Evolutionary conservation across 2,888 invertebrate species (phyloP).

Genomic region (Malthinus flaveolus): DNA sequence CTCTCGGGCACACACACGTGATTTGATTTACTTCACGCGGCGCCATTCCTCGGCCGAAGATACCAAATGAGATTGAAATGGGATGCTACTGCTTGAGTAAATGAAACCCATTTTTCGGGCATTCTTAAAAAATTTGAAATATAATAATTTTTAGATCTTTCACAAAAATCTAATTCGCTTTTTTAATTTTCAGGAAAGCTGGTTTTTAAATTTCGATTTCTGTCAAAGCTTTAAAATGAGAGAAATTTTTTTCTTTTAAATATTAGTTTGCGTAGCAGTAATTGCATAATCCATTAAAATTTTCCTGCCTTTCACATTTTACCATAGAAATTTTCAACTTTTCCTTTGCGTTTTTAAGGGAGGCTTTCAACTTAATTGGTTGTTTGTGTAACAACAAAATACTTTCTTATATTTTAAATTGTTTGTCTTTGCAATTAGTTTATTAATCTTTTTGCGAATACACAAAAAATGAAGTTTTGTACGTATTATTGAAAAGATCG

Average conservation of each 20-base stretch:
- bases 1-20: no score
- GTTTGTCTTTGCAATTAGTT: background rate
- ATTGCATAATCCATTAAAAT: constrained; percentile 21
- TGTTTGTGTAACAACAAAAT: constrained; percentile 19
- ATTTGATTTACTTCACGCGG: no score
- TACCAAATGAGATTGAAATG: no score
- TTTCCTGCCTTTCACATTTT: constrained; percentile 8
- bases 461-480: background rate
- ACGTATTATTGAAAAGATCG: background rate
- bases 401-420: constrained; percentile 13
- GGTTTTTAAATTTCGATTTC: constrained; percentile 10
- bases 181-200: background rate
- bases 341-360: constrained; percentile 7
- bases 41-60: no score
- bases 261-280: constrained; percentile 12
- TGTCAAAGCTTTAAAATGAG: constrained; percentile 7
- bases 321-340: constrained; percentile 6
- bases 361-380: constrained; percentile 23
- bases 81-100: no score
- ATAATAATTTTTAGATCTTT: no score
- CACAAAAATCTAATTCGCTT: background rate
- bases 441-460: background rate
- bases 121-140: no score
- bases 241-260: background rate
- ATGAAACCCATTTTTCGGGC: no score